phyloP scores from a whole-genome alignment of 53 echinoderm and acorn worm species.

The Henricia sp. region DNA sequence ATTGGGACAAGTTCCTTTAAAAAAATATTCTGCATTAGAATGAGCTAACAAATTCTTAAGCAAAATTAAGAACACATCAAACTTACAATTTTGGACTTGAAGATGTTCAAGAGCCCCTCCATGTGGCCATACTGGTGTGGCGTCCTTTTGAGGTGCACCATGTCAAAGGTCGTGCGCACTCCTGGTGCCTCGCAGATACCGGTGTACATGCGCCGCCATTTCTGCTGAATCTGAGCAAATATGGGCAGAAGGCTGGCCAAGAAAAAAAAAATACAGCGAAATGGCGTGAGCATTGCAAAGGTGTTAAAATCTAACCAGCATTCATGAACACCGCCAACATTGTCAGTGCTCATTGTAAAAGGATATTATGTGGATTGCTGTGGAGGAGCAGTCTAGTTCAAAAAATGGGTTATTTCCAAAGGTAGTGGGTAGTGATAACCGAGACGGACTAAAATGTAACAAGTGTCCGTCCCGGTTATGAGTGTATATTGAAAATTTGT shows the following conservation, averaged over 20 bases:
- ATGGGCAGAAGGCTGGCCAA: conserved; percentile 77
- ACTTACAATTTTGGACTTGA: conserved; percentile 98
- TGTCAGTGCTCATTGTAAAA: too few species aligned
- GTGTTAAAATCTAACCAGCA: too few species aligned
- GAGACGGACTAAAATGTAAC: too few species aligned
- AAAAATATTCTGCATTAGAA: neutral
- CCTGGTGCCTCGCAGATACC: conserved; percentile 92
- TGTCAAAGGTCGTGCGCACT: conserved; percentile 92
- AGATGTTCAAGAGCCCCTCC: conserved; percentile 86
- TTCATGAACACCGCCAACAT: too few species aligned
- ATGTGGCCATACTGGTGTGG: conserved; percentile 92
- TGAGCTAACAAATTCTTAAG: neutral
- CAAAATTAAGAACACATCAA: neutral
- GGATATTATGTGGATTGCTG: too few species aligned
- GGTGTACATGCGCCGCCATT: conserved; percentile 96
- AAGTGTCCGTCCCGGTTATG: too few species aligned
- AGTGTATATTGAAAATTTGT: too few species aligned
- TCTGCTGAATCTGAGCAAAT: conserved; percentile 97
- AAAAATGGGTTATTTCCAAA: too few species aligned
- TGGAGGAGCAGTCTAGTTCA: too few species aligned
- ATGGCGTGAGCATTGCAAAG: too few species aligned
- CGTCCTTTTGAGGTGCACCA: conserved; percentile 87
- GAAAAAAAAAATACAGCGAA: too few species aligned
- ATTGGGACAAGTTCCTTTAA: neutral
- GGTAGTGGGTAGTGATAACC: too few species aligned